These are phyloP conservation scores for Leptinotarsa texana DNA, from an alignment of 1,140 invertebrate genomes.

Conservation along the genomic window DNA sequence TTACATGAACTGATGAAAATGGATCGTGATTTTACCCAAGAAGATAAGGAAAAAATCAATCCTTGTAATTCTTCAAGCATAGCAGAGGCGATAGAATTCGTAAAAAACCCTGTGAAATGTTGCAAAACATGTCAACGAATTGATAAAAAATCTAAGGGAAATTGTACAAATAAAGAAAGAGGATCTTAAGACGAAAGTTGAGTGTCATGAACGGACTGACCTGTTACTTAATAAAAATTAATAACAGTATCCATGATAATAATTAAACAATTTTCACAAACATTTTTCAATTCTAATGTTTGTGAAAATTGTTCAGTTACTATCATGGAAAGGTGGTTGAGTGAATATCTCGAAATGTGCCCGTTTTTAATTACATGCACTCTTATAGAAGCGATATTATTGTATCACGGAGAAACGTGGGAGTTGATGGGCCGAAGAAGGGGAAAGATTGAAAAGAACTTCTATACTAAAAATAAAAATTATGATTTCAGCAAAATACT, in stretches of 20 bases:
- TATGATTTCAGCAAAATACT: conserved; percentile 99
- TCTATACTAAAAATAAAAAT: conserved; percentile 86
- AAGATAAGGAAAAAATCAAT: conserved; percentile 87
- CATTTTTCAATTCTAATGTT: too few relatives aligned
- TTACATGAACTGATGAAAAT: conserved; percentile 92
- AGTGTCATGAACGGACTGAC: neutral
- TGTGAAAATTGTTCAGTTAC: too few relatives aligned
- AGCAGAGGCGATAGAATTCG: conserved; percentile 87
- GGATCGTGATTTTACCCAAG: conserved; percentile 84
- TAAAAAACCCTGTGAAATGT: conserved; percentile 94
- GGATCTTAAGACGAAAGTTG: conserved; percentile 84
- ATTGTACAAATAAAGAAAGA: conserved; percentile 85
- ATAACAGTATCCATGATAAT: too few relatives aligned
- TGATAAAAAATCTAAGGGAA: conserved; percentile 85
- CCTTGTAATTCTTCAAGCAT: conserved; percentile 87
- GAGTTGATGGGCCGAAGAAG: conserved; percentile 96
- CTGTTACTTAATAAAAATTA: too few relatives aligned
- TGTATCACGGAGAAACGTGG: conserved; percentile 99
- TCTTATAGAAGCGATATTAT: conserved; percentile 74
- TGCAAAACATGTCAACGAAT: conserved; percentile 85
- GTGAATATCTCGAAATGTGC: neutral
- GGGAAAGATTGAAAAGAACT: conserved; percentile 99
- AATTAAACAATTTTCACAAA: too few relatives aligned
- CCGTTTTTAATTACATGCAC: neutral
- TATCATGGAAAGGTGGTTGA: too few relatives aligned